These are phyloP conservation scores for Australoheros scitulus DNA, from an alignment of 2,113 vertebrate genomes.

Conservation along the genomic window DNA sequence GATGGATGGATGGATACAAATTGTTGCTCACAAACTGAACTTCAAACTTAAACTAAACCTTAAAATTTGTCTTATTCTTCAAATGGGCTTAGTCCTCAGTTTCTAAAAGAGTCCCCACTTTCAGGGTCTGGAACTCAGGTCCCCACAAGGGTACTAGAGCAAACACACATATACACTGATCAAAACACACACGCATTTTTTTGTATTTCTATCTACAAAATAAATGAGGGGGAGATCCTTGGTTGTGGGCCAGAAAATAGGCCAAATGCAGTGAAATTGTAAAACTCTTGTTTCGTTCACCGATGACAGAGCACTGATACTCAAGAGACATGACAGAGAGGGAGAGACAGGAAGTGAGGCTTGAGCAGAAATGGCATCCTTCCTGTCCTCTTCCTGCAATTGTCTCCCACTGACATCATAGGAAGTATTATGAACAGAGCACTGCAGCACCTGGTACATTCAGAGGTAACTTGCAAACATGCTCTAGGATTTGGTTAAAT, in stretches of 20 bases:
- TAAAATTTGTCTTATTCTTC: neutral
- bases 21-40: too few species aligned
- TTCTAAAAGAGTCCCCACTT: neutral
- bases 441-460: slow-evolving; percentile 53
- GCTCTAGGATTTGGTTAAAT: neutral
- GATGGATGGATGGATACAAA: neutral
- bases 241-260: slow-evolving; percentile 15
- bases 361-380: slow-evolving; percentile 70
- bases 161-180: slow-evolving; percentile 3
- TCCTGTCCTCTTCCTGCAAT: slow-evolving; percentile 73
- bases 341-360: slow-evolving; percentile 62
- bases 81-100: neutral
- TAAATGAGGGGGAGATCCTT: slow-evolving; percentile 6
- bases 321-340: slow-evolving; percentile 54
- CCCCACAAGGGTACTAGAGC: neutral
- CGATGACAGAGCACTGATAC: slow-evolving; percentile 15
- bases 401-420: slow-evolving; percentile 73
- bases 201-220: slow-evolving; percentile 27
- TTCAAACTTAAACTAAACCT: neutral
- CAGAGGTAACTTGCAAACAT: neutral
- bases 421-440: slow-evolving; percentile 46
- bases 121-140: neutral
- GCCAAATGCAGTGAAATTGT: slow-evolving; percentile 34
- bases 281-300: slow-evolving; percentile 35
- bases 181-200: slow-evolving; percentile 1